Conservation (phyloP, 2,797 vertebrate genomes). For the Neosalanx taihuensis region DNA sequence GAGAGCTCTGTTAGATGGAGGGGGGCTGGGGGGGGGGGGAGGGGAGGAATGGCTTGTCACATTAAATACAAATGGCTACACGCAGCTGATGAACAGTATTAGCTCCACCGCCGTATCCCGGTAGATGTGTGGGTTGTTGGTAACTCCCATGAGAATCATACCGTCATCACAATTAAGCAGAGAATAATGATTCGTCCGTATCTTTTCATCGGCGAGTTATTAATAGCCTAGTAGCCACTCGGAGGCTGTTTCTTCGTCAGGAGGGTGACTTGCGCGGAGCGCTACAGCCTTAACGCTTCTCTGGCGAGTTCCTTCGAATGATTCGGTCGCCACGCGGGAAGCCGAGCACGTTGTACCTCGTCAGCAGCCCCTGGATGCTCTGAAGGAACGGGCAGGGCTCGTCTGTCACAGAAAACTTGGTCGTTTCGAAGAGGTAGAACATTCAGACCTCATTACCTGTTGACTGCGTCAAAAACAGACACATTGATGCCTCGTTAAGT, state of each 20-base stretch:
- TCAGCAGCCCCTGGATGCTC: not conserved
- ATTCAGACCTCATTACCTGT: too few species aligned
- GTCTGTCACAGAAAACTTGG: not conserved
- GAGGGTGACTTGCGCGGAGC: constrained; percentile 5
- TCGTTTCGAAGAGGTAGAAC: not conserved
- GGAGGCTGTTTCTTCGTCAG: not conserved
- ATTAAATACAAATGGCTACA: constrained; percentile 29
- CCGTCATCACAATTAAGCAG: constrained; percentile 18
- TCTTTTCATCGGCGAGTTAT: constrained; percentile 28
- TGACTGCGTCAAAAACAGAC: not conserved
- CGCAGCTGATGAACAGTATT: constrained; percentile 3
- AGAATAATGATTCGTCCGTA: constrained; percentile 39
- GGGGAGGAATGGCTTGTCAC: constrained; percentile 36
- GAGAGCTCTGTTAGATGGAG: constrained; percentile 29
- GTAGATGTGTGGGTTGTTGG: constrained; percentile 9
- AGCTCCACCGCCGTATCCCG: constrained; percentile 2
- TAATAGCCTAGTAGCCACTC: constrained; percentile 25
- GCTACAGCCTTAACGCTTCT: not conserved
- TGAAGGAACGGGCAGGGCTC: not conserved
- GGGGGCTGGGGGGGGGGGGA: constrained; percentile 27
- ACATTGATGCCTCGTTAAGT: not conserved
- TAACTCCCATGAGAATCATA: constrained; percentile 27
- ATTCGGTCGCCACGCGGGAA: not conserved
- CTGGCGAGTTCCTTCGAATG: not conserved
- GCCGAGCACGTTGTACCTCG: too few species aligned